phyloP scores from a whole-genome alignment of 2,888 invertebrate species.

The Halocaridina rubra region DNA sequence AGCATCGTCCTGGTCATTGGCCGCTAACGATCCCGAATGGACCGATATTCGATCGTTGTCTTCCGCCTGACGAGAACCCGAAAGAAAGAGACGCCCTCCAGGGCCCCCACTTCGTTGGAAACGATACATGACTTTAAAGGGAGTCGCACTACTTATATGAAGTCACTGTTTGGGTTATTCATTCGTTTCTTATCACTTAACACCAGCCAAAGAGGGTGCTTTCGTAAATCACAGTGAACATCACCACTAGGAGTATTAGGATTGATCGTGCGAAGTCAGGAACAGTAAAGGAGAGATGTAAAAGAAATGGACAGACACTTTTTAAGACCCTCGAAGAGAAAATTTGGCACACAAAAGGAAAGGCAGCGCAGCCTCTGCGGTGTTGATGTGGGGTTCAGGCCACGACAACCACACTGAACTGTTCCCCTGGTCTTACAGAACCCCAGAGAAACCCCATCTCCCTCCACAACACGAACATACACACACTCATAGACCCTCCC shows the following conservation, averaged over 20 bases:
- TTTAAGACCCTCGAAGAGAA: too few relatives aligned
- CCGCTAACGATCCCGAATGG: conserved; percentile 35
- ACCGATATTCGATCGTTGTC: conserved; percentile 52
- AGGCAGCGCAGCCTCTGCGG: conserved; percentile 45
- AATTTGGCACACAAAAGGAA: conserved; percentile 50
- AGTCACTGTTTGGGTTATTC: too few relatives aligned
- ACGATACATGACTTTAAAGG: conserved; percentile 49
- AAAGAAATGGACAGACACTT: too few relatives aligned
- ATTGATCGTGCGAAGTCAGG: background rate
- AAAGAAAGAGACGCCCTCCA: conserved; percentile 61
- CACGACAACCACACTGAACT: conserved; percentile 52
- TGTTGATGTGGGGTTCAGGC: conserved; percentile 33
- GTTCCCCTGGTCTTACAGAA: background rate
- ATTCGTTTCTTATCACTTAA: too few relatives aligned
- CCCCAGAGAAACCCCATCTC: background rate
- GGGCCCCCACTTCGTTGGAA: conserved; percentile 57
- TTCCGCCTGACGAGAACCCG: conserved; percentile 59
- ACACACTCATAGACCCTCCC: background rate
- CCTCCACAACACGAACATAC: background rate
- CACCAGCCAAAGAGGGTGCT: too few relatives aligned
- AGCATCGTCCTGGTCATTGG: conserved; percentile 55
- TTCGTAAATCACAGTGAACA: conserved; percentile 5
- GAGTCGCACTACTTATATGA: conserved; percentile 17
- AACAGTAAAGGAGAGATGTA: too few relatives aligned
- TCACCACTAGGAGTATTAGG: conserved; percentile 5